These are phyloP conservation scores for Nannoperca australis DNA, from an alignment of 2,797 vertebrate species.

Conservation along the genomic window DNA sequence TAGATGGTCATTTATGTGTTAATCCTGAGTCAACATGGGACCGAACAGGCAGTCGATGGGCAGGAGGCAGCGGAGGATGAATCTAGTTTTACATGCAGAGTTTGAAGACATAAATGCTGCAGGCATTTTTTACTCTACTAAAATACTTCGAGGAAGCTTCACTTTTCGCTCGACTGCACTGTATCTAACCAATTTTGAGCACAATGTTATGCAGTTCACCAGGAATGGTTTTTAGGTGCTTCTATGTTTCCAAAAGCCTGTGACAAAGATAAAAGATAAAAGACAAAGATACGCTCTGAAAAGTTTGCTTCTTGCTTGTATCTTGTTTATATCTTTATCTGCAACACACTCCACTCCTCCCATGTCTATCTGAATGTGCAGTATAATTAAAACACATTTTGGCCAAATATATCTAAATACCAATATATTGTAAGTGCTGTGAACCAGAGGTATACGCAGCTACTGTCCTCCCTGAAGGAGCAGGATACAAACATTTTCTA, in stretches of 20 bases:
- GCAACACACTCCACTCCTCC: not conserved
- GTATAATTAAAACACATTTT: not conserved
- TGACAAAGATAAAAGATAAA: not conserved
- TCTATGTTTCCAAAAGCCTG: not conserved
- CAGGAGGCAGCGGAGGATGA: slow-evolving; percentile 18
- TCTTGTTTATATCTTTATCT: not conserved
- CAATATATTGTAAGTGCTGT: not conserved
- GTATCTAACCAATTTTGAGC: not conserved
- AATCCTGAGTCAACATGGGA: slow-evolving; percentile 71
- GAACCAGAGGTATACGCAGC: not conserved
- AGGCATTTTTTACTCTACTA: not conserved
- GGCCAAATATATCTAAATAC: not conserved
- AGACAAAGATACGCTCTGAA: no score
- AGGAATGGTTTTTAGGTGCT: not conserved
- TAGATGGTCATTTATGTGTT: slow-evolving; percentile 70
- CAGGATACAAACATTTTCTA: not conserved
- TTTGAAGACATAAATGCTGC: slow-evolving; percentile 9
- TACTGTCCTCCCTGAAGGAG: not conserved
- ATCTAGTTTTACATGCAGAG: slow-evolving; percentile 15
- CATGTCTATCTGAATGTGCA: not conserved
- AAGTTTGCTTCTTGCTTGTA: not conserved
- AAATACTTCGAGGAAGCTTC: not conserved
- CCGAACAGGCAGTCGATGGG: slow-evolving; percentile 12
- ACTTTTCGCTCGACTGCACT: not conserved
- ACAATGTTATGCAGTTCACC: not conserved